Base-by-base conservation (phyloP, 2,113 vertebrate species). In the Cnemophilus loriae region DNA sequence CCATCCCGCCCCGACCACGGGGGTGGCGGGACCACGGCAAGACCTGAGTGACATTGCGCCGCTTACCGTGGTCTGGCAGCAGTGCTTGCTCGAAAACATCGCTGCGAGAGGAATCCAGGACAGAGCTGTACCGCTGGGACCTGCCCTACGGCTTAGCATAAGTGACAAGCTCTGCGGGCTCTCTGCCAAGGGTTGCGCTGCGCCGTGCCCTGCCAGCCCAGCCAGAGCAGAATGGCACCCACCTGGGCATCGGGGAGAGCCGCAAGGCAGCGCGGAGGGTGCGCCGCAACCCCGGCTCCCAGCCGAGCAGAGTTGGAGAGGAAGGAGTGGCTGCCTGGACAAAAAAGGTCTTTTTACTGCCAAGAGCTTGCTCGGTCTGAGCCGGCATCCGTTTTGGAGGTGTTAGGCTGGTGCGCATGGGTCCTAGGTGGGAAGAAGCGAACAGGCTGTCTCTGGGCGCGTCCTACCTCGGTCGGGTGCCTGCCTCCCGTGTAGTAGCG, bases 21-120 rank as follows among this genome's bases (percentile, higher is more conserved):
- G 28, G 30, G 35, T 22, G 15, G 91, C 33, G 68, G 57, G 89
- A 85, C 46, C 65, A 23, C 75, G 53, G 67, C 53, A 8, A 67
- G 84, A 86, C 80, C 84, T 41, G 71, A 49, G 70, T 96, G 95
- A 96, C 95, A 95, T 92, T 94, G 96, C 73, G 69, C 91, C 55
- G 77, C 75, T 88, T 57, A 35, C 52, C 42, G n/a, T 69, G 86
- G 50, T 57, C 87, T 71, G 75, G 33, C 76, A 44, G 87, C 87
- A 47, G 12, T 21, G 90, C 81, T 68, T 18, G 67, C 68, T 83
- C 16, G 63, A 89, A 94, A 95, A 91, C 64, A 81, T 78, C 81
- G 17, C 87, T 20, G 77, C 35, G 35, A 78, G 87, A 84, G 59
- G 84, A 93, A 91, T 91, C 90, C 84, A 87, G 96, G 96, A 81